Percentiles rank a stretch among this genome's conserved stretches.
phyloP scores from a whole-genome alignment of 2,888 invertebrate species.

The Bombylius discolor region DNA sequence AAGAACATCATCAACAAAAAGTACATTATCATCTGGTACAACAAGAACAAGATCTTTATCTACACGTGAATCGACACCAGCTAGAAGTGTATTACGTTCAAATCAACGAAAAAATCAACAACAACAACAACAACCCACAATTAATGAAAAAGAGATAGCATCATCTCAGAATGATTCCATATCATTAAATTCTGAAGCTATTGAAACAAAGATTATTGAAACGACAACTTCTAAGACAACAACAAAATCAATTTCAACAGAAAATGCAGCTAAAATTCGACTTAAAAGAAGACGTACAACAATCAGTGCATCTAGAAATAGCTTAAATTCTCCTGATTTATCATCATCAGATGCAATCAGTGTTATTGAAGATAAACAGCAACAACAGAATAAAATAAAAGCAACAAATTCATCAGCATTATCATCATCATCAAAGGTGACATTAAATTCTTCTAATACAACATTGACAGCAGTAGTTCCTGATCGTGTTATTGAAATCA shows the following conservation, averaged over 20 bases:
- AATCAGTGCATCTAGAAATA: neutral
- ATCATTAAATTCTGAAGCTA: neutral
- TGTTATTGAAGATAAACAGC: no score
- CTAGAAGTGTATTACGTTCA: neutral
- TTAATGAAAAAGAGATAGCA: no score
- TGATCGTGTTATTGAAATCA: slow-evolving; percentile 38
- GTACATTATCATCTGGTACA: no score
- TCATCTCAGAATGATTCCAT: no score
- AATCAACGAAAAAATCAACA: neutral
- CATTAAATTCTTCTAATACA: neutral
- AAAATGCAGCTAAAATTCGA: neutral
- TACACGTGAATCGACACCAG: neutral
- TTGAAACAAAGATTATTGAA: neutral
- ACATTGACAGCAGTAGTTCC: slow-evolving; percentile 11
- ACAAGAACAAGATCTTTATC: neutral
- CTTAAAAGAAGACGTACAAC: neutral
- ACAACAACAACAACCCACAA: no score
- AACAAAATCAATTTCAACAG: neutral
- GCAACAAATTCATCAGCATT: neutral
- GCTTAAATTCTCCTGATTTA: neutral
- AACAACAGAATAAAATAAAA: no score
- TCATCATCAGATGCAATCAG: no score
- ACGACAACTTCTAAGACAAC: neutral
- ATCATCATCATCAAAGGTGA: slow-evolving; percentile 19
- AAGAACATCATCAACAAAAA: neutral